A percentile compares a stretch with the other conserved stretches of the same genome.
These are phyloP conservation scores for Conger conger DNA, from an alignment of 2,113 vertebrate genomes.

Conservation along the genomic window DNA sequence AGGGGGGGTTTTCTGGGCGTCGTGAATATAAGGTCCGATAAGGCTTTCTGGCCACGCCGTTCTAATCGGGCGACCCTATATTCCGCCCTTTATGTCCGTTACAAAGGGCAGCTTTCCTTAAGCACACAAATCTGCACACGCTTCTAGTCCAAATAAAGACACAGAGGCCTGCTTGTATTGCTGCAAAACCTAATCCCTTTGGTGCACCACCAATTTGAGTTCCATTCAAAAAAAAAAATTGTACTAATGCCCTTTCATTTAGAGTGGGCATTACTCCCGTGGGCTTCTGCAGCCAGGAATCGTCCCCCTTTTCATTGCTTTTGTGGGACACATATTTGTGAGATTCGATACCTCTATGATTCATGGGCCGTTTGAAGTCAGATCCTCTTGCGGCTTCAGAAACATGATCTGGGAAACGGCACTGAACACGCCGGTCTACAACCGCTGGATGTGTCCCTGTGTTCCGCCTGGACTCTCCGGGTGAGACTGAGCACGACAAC, in stretches of 20 bases:
- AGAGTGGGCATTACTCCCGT: conserved; percentile 19
- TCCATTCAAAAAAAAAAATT: neutral
- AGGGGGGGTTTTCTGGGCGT: neutral
- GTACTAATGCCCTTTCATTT: conserved; percentile 3
- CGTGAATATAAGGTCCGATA: conserved; percentile 39
- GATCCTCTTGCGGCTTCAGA: conserved; percentile 66
- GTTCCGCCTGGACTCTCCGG: conserved; percentile 44
- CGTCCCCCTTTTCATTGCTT: conserved; percentile 62
- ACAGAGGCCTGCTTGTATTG: neutral
- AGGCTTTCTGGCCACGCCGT: conserved; percentile 53
- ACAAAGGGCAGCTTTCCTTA: neutral
- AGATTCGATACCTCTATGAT: conserved; percentile 61
- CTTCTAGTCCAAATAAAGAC: neutral
- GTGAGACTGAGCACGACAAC: conserved; percentile 38
- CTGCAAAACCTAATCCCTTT: neutral
- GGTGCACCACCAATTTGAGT: neutral
- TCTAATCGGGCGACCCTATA: conserved; percentile 59
- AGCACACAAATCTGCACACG: neutral
- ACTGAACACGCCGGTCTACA: conserved; percentile 34
- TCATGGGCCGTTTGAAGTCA: conserved; percentile 63
- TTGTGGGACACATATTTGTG: conserved; percentile 66
- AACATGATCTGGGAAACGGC: conserved; percentile 60
- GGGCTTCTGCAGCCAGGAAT: conserved; percentile 23
- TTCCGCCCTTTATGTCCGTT: conserved; percentile 50
- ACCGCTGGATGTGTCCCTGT: conserved; percentile 37